These are phyloP conservation scores for Steinernema feltiae DNA, from an alignment of 1,140 invertebrate species.

Conservation along the genomic window DNA sequence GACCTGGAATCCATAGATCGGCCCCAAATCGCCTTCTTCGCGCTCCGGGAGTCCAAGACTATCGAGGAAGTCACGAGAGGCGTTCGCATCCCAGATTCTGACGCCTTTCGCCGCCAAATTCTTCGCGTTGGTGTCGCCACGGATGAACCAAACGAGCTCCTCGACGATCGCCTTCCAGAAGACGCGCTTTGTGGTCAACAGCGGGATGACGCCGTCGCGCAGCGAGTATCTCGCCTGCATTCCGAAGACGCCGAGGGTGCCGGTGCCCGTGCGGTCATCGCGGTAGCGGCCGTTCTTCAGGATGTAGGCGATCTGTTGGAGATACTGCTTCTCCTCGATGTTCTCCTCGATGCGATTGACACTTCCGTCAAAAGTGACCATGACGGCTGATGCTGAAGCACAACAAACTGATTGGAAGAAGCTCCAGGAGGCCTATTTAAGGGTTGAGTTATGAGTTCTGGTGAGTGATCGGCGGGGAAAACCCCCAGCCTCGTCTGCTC, in stretches of 20 bases:
- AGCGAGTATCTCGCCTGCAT: constrained; percentile 80
- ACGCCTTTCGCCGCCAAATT: constrained; percentile 75
- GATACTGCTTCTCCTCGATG: constrained; percentile 65
- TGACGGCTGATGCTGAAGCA: too few species aligned
- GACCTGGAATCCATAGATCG: constrained; percentile 99
- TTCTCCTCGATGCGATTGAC: too few species aligned
- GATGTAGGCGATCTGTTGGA: constrained; percentile 67
- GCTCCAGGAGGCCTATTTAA: too few species aligned
- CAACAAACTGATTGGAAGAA: too few species aligned
- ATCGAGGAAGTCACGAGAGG: constrained; percentile 81
- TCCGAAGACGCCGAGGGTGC: constrained; percentile 83
- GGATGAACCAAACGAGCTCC: constrained; percentile 91
- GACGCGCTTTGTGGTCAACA: constrained; percentile 91
- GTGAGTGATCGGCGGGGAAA: too few species aligned
- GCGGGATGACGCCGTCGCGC: constrained; percentile 71
- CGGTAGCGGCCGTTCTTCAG: constrained; percentile 67
- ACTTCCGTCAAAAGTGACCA: too few species aligned
- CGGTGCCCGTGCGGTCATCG: constrained; percentile 78
- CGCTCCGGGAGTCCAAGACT: constrained; percentile 73
- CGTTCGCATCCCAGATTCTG: constrained; percentile 97
- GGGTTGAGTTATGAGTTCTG: too few species aligned
- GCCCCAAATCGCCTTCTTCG: constrained; percentile 91
- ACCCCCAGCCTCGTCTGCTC: too few species aligned
- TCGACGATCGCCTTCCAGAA: constrained; percentile 87
- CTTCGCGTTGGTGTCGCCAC: constrained; percentile 85